Percentiles rank a stretch among this genome's conserved stretches.
These are phyloP conservation scores for Ictidomys tridecemlineatus DNA, from an alignment of 2,113 vertebrate species.

Conservation along the genomic window DNA sequence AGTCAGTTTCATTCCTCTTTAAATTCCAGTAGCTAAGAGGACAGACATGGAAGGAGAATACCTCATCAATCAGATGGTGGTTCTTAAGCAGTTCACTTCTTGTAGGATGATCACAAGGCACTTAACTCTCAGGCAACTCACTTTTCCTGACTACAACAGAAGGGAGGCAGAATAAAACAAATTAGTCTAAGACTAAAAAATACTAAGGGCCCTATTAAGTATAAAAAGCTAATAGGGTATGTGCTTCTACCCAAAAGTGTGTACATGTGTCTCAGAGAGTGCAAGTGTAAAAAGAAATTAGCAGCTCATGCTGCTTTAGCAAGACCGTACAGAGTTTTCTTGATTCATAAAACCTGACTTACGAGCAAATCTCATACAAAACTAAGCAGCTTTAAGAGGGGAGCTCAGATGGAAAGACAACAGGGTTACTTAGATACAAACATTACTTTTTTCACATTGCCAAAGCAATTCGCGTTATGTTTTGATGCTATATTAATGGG, in stretches of 20 bases:
- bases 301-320: constrained; percentile 76
- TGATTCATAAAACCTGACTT: constrained; percentile 77
- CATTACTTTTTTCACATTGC: constrained; percentile 43
- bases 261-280: constrained; percentile 66
- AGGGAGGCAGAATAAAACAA: constrained; percentile 85
- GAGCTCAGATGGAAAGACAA: constrained; percentile 79
- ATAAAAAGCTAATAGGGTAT: constrained; percentile 79
- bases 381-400: constrained; percentile 45
- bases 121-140: constrained; percentile 77
- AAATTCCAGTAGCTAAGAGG: constrained; percentile 60
- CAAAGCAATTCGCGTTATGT: constrained; percentile 36
- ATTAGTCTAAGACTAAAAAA: constrained; percentile 84
- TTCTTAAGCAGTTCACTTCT: constrained; percentile 72
- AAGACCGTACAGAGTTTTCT: constrained; percentile 76
- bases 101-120: constrained; percentile 77
- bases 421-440: constrained; percentile 12
- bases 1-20: constrained; percentile 51
- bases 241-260: constrained; percentile 56
- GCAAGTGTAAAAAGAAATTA: constrained; percentile 77
- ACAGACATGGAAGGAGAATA: constrained; percentile 23
- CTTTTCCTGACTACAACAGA: constrained; percentile 82
- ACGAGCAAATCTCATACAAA: constrained; percentile 62
- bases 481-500: background rate
- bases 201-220: constrained; percentile 81
- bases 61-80: constrained; percentile 64